Evolutionary conservation across 2,113 vertebrate genomes (phyloP).

Genomic region (Rhadina sibilatrix): DNA sequence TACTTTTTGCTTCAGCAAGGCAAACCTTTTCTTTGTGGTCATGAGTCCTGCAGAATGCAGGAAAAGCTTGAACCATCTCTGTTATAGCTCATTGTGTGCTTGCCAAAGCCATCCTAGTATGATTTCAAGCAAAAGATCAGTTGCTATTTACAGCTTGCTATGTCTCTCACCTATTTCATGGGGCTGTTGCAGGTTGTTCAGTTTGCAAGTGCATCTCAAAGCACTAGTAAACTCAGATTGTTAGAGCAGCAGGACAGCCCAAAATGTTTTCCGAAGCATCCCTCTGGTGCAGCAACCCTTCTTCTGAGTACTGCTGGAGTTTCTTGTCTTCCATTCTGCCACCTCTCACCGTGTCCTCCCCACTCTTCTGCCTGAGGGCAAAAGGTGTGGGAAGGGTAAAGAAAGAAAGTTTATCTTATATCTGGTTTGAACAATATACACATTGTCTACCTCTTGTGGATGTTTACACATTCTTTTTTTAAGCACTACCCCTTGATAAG

Average conservation of each 20-base stretch:
- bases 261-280: not conserved
- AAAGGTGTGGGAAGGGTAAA: not conserved
- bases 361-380: not conserved
- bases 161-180: not conserved
- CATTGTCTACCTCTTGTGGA: not conserved
- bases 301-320: not conserved
- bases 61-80: not conserved
- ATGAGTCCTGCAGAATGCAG: not conserved
- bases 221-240: not conserved
- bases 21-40: not conserved
- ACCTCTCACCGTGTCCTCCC: not conserved
- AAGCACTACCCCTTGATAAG: not conserved
- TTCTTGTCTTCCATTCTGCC: not conserved
- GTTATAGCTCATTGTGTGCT: not conserved
- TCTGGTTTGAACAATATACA: not conserved
- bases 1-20: not conserved
- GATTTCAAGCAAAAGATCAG: not conserved
- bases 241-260: not conserved
- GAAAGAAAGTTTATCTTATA: not conserved
- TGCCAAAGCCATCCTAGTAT: not conserved
- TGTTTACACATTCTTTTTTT: not conserved
- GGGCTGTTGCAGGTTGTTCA: not conserved
- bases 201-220: not conserved
- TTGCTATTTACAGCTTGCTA: not conserved
- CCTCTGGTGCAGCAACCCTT: not conserved